Percentiles rank a stretch among this genome's conserved stretches.
These are phyloP conservation scores for Nineta flava DNA, from an alignment of 2,888 invertebrate genomes.

Conservation along the genomic window DNA sequence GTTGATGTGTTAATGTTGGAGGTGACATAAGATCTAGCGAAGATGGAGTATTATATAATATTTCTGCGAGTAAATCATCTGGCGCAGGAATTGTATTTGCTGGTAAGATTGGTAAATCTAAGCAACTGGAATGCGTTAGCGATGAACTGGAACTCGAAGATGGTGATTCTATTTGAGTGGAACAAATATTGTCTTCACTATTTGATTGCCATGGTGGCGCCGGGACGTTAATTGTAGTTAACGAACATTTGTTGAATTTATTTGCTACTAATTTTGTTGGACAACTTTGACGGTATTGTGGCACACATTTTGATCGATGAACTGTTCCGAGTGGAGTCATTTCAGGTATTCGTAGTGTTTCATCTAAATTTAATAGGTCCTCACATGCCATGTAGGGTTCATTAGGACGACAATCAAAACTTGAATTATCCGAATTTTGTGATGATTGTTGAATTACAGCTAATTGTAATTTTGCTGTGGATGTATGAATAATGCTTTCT, in stretches of 20 bases:
- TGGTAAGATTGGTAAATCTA: slow-evolving; percentile 34
- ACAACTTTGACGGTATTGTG: slow-evolving; percentile 43
- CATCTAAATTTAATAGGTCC: slow-evolving; percentile 47
- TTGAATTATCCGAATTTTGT: slow-evolving; percentile 40
- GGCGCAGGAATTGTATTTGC: slow-evolving; percentile 26
- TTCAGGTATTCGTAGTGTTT: slow-evolving; percentile 35
- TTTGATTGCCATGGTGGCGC: slow-evolving; percentile 31
- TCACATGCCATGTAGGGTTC: slow-evolving; percentile 47
- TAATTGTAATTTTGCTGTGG: slow-evolving; percentile 31
- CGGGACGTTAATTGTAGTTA: slow-evolving; percentile 38
- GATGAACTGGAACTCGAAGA: slow-evolving; percentile 16
- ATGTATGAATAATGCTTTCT: slow-evolving; percentile 28
- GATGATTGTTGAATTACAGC: slow-evolving; percentile 33
- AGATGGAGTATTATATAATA: slow-evolving; percentile 32
- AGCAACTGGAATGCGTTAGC: slow-evolving; percentile 37
- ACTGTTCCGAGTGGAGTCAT: slow-evolving; percentile 18
- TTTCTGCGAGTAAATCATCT: slow-evolving; percentile 34
- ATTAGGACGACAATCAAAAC: slow-evolving; percentile 34
- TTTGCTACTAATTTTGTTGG: slow-evolving; percentile 45
- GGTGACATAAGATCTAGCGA: neutral
- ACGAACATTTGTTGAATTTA: slow-evolving; percentile 35
- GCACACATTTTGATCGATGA: slow-evolving; percentile 14
- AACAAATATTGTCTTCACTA: slow-evolving; percentile 24
- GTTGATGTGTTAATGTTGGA: slow-evolving; percentile 11
- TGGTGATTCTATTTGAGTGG: neutral